A percentile compares a stretch with the other conserved stretches of the same genome.
These are phyloP conservation scores for Champsocephalus esox DNA, from an alignment of 2,797 vertebrate species.

Conservation along the genomic window DNA sequence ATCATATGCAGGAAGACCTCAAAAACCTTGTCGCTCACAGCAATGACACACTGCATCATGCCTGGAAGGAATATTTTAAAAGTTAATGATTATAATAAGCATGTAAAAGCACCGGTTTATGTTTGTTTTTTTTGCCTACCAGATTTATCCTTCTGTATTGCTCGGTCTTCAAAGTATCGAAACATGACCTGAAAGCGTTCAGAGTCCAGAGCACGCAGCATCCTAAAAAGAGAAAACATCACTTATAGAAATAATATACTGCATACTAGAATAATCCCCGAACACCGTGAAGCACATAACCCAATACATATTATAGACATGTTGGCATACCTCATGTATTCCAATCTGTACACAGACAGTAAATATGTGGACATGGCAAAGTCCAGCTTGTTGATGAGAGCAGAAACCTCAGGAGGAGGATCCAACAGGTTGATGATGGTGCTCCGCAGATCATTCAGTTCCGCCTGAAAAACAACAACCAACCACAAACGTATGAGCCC, in stretches of 20 bases:
- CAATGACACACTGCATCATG: constrained; percentile 98
- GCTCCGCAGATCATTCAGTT: constrained; percentile 92
- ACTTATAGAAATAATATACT: background rate
- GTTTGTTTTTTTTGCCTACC: constrained; percentile 77
- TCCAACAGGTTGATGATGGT: constrained; percentile 96
- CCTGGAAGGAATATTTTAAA: constrained; percentile 77
- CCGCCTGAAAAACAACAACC: constrained; percentile 83
- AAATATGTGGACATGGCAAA: constrained; percentile 98
- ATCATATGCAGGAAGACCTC: constrained; percentile 96
- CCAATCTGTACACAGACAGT: constrained; percentile 95
- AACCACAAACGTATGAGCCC: no score
- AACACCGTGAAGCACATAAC: background rate
- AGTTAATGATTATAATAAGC: background rate
- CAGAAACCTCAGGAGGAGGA: constrained; percentile 92
- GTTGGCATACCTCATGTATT: constrained; percentile 91
- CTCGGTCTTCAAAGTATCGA: constrained; percentile 96
- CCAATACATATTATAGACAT: background rate
- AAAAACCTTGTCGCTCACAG: constrained; percentile 97
- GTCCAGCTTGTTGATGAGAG: constrained; percentile 95
- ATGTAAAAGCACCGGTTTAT: no score
- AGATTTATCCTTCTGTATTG: constrained; percentile 99
- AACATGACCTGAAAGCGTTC: constrained; percentile 99
- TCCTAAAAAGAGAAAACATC: constrained; percentile 74
- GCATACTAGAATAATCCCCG: background rate
- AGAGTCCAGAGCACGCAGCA: constrained; percentile 91